Base-by-base conservation (phyloP, 1,140 invertebrate genomes). In the Rhyzopertha dominica region DNA sequence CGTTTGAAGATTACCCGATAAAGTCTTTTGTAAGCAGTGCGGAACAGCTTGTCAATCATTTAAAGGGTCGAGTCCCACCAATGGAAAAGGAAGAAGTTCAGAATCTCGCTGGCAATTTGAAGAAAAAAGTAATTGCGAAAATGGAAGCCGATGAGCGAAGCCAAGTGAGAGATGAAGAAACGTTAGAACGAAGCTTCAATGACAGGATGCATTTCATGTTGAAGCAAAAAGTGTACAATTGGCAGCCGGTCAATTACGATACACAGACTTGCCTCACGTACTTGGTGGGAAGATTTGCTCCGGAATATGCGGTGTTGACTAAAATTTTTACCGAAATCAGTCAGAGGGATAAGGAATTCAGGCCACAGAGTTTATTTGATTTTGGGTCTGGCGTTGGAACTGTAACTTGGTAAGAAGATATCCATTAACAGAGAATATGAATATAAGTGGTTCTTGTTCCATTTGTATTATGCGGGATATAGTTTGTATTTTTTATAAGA, bases 311-410 rank as follows among this genome's bases (percentile, higher is more conserved):
- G 3, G 77, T 82, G 5, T 60, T 91, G 17, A 57, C 66, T 39
- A 77, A 70, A 57, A 78, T 93, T 39, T 80, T 95, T 36, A 67
- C 74, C 8, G 89, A 95, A 74, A 83, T 94, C 30, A 68, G 69
- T 47, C 55, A 59, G 34, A 68, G 76, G 18, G 71, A 84, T 62
- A 69, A 72, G 30, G 49, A 78, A n/a, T 95, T 88, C 65, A 67
- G 71, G 30, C 91, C 91, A 0, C 68, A 71, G 45, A 82, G 80
- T 41, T 74, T 91, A 40, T 86, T 92, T 62, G 91, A 95, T 69
- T 94, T 92, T 71, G 92, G 92, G 4, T 93, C 90, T 31, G 92
- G 91, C 10, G 66, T 90, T 30, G 91, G 90, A 2, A 85, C 87
- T 19, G 82, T 79, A 0, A 79, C 81, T 24, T 95, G 91, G 84